These are phyloP conservation scores for Cossypha heuglini DNA, from an alignment of 2,797 vertebrate species.

Conservation along the genomic window DNA sequence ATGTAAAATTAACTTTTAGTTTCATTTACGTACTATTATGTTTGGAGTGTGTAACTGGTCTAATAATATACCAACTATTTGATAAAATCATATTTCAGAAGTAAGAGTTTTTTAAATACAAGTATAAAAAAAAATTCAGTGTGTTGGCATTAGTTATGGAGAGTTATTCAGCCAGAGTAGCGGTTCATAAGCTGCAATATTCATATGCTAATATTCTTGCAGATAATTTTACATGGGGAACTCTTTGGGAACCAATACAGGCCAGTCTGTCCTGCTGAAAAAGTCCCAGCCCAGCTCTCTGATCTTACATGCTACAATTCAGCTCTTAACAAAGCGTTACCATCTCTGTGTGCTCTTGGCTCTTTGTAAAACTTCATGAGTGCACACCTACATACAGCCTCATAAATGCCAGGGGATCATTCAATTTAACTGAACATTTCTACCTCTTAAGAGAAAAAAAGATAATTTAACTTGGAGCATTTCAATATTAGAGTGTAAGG, in stretches of 20 bases:
- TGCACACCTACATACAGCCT: background rate
- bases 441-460: background rate
- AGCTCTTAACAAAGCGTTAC: background rate
- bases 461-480: background rate
- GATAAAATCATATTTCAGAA: constrained; percentile 34
- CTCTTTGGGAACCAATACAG: background rate
- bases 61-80: background rate
- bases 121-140: background rate
- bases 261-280: background rate
- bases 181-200: background rate
- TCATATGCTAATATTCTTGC: background rate
- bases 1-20: constrained; percentile 28
- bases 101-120: background rate
- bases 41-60: background rate
- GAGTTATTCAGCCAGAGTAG: constrained; percentile 19
- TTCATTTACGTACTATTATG: constrained; percentile 31
- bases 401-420: background rate
- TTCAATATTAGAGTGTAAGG: background rate
- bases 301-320: background rate
- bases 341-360: background rate
- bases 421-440: background rate
- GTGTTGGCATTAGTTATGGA: background rate
- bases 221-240: background rate
- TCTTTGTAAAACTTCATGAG: background rate
- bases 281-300: background rate